Evolutionary conservation across 2,888 invertebrate species (phyloP).

Genomic region (Drosophila antonietae): DNA sequence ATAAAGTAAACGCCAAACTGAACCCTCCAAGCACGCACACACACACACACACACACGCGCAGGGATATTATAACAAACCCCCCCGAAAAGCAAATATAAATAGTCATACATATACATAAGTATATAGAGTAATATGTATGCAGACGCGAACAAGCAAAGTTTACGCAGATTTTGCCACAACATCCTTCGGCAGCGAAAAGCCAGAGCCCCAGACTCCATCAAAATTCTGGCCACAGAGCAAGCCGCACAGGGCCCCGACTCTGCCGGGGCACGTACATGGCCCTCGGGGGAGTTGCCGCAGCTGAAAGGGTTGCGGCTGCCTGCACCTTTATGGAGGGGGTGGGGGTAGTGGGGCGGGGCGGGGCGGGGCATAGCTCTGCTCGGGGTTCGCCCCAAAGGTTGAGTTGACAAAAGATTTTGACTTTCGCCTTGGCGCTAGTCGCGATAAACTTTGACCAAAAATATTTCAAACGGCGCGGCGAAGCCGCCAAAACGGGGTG

Average conservation of each 20-base stretch:
- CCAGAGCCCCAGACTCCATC: slow-evolving; percentile 63
- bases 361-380: neutral
- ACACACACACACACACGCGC: slow-evolving; percentile 22
- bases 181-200: slow-evolving; percentile 62
- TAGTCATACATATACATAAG: slow-evolving; percentile 23
- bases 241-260: slow-evolving; percentile 35
- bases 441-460: slow-evolving; percentile 79
- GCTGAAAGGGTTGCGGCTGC: slow-evolving; percentile 73
- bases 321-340: slow-evolving; percentile 56
- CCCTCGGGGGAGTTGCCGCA: slow-evolving; percentile 58
- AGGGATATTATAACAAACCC: neutral
- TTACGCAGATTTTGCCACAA: slow-evolving; percentile 77
- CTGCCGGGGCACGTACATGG: slow-evolving; percentile 35
- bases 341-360: neutral
- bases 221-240: slow-evolving; percentile 82
- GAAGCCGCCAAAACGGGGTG: slow-evolving; percentile 29
- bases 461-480: slow-evolving; percentile 69
- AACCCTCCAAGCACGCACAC: slow-evolving; percentile 53
- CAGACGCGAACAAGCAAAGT: slow-evolving; percentile 56
- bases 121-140: slow-evolving; percentile 6
- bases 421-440: slow-evolving; percentile 65
- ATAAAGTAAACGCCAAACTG: slow-evolving; percentile 65
- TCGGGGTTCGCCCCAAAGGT: neutral
- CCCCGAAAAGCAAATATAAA: slow-evolving; percentile 49
- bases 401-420: slow-evolving; percentile 80